phyloP scores from a whole-genome alignment of 2,888 invertebrate species.

The Prenolepis imparis region DNA sequence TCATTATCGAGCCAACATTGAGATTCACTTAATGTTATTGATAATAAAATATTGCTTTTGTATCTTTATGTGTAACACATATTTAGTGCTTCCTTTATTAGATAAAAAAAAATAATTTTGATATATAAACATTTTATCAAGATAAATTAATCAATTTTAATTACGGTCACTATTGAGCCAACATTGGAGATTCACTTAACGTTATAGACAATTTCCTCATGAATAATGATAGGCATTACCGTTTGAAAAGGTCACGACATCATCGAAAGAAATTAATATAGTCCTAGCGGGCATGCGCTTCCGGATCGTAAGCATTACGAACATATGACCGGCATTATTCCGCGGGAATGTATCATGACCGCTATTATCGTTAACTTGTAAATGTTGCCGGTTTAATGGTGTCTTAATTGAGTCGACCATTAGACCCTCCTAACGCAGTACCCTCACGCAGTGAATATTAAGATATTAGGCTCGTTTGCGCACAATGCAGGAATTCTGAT shows the following conservation, averaged over 20 bases:
- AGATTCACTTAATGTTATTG: not conserved
- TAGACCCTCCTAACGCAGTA: constrained; percentile 78
- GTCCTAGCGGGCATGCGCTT: constrained; percentile 51
- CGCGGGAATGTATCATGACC: constrained; percentile 80
- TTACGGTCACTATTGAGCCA: not conserved
- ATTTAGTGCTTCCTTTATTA: not conserved
- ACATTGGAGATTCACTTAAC: not conserved
- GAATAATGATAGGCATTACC: not conserved
- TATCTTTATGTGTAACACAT: not conserved
- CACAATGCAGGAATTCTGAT: constrained; percentile 73
- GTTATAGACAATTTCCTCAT: not conserved
- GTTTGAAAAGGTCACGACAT: not conserved
- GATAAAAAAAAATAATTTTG: not conserved
- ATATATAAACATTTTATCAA: not conserved
- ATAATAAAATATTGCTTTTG: not conserved
- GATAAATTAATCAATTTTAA: not conserved
- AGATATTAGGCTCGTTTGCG: constrained; percentile 75
- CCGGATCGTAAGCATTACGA: constrained; percentile 58
- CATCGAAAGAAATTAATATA: constrained; percentile 64
- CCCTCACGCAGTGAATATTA: constrained; percentile 72
- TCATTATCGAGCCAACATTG: not conserved
- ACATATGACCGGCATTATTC: constrained; percentile 68
- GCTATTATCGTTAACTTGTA: constrained; percentile 84
- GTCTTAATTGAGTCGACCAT: constrained; percentile 83
- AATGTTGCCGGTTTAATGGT: constrained; percentile 82